Percentiles rank a stretch among this genome's conserved stretches.
Conservation (phyloP, 2,888 invertebrate species). For the Oxytorus armatus region DNA sequence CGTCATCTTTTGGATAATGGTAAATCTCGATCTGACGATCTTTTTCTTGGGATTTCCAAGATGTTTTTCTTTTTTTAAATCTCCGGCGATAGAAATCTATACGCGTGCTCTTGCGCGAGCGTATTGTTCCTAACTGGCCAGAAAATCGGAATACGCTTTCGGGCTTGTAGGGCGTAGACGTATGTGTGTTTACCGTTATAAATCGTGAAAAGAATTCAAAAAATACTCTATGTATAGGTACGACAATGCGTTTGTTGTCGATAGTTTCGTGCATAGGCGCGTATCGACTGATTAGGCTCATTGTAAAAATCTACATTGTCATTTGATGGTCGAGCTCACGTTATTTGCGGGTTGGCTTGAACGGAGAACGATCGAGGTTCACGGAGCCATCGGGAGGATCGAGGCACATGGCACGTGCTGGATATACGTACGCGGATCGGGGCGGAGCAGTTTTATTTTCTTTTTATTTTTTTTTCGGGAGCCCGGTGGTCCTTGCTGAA, state of each 20-base stretch:
- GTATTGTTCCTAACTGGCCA: not conserved
- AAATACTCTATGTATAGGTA: slow-evolving; percentile 36
- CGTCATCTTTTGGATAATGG: not conserved
- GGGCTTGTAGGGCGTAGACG: not conserved
- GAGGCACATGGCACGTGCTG: slow-evolving; percentile 56
- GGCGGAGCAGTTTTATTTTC: slow-evolving; percentile 52
- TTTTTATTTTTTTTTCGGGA: slow-evolving; percentile 24
- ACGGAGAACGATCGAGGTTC: slow-evolving; percentile 36
- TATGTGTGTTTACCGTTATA: slow-evolving; percentile 68
- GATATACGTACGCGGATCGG: slow-evolving; percentile 5
- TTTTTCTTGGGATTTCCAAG: not conserved
- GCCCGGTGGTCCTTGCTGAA: slow-evolving; percentile 76
- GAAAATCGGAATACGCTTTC: slow-evolving; percentile 10
- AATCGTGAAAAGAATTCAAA: slow-evolving; percentile 67
- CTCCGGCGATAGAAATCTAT: slow-evolving; percentile 22
- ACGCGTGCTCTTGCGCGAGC: not conserved
- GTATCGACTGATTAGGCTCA: slow-evolving; percentile 81
- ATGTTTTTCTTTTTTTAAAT: not conserved
- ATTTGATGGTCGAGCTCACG: slow-evolving; percentile 63
- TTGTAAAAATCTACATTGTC: slow-evolving; percentile 73
- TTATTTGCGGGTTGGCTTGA: slow-evolving; percentile 58
- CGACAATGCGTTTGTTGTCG: slow-evolving; percentile 78
- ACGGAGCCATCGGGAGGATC: slow-evolving; percentile 5
- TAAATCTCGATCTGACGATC: not conserved
- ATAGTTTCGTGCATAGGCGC: slow-evolving; percentile 75